These are phyloP conservation scores for Erebia epiphron DNA, from an alignment of 2,888 invertebrate species.

Conservation along the genomic window DNA sequence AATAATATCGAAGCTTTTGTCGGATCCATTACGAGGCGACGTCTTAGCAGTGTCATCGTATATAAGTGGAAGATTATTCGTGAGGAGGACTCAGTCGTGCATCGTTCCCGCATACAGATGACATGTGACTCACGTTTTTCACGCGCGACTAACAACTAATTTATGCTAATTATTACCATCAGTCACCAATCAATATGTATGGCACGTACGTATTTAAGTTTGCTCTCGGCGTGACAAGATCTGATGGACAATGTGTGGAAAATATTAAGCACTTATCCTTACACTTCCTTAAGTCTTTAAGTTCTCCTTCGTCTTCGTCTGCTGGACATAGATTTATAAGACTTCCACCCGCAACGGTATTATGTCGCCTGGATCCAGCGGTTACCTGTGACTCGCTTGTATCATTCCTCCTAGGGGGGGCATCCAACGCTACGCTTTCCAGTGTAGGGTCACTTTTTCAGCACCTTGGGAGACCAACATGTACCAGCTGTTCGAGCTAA, in stretches of 20 bases:
- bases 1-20: constrained; percentile 39
- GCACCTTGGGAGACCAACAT: too few species aligned
- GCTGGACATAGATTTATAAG: background rate
- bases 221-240: constrained; percentile 51
- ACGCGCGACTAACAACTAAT: constrained; percentile 78
- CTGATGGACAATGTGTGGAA: constrained; percentile 44
- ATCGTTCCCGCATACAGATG: constrained; percentile 53
- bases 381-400: too few species aligned
- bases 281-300: constrained; percentile 44
- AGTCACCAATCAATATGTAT: constrained; percentile 63
- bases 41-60: constrained; percentile 40
- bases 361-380: too few species aligned
- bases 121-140: constrained; percentile 75
- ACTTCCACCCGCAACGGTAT: background rate
- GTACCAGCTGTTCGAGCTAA: too few species aligned
- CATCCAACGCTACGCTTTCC: too few species aligned
- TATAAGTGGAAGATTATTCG: constrained; percentile 50
- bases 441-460: too few species aligned
- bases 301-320: background rate
- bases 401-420: too few species aligned
- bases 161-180: constrained; percentile 71
- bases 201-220: constrained; percentile 68
- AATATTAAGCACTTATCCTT: constrained; percentile 38
- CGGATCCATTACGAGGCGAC: constrained; percentile 38
- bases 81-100: constrained; percentile 43